These are phyloP conservation scores for Eupithecia subfuscata DNA, from an alignment of 2,888 invertebrate species.

Conservation along the genomic window DNA sequence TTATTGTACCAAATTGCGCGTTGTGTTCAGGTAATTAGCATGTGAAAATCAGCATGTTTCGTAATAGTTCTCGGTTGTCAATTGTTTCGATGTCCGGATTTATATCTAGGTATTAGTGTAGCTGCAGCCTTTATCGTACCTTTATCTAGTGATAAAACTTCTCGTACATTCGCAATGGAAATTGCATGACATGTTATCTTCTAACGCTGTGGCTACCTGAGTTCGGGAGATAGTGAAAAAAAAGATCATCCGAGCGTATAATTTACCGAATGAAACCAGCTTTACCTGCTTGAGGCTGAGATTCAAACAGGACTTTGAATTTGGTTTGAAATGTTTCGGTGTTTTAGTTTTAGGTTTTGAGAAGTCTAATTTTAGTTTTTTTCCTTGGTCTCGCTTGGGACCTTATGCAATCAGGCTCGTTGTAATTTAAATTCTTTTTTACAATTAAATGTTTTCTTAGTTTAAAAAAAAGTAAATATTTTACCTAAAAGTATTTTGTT, in stretches of 20 bases:
- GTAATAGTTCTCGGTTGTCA: slow-evolving; percentile 31
- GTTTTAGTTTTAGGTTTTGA: slow-evolving; percentile 13
- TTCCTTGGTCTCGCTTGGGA: not conserved
- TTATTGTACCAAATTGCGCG: slow-evolving; percentile 53
- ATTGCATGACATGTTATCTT: slow-evolving; percentile 38
- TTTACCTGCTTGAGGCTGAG: slow-evolving; percentile 38
- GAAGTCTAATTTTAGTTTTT: not conserved
- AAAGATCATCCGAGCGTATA: slow-evolving; percentile 41
- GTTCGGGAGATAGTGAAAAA: slow-evolving; percentile 41
- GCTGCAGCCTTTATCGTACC: slow-evolving; percentile 34
- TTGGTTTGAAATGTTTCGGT: slow-evolving; percentile 30
- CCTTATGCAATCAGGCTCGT: not conserved
- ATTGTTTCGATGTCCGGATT: slow-evolving; percentile 39
- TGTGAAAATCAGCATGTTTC: slow-evolving; percentile 46
- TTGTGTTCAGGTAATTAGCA: slow-evolving; percentile 47
- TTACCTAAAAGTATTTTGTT: not conserved
- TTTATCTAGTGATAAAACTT: slow-evolving; percentile 43
- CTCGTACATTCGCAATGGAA: slow-evolving; percentile 39
- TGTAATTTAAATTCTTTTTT: not conserved
- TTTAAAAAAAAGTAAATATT: too few relatives aligned
- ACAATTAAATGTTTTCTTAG: too few relatives aligned
- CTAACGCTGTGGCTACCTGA: slow-evolving; percentile 43
- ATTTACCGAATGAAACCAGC: slow-evolving; percentile 42
- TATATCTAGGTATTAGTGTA: not conserved
- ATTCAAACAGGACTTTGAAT: slow-evolving; percentile 34